Base-by-base conservation (phyloP, 2,888 invertebrate species). In the Cactoblastis cactorum region DNA sequence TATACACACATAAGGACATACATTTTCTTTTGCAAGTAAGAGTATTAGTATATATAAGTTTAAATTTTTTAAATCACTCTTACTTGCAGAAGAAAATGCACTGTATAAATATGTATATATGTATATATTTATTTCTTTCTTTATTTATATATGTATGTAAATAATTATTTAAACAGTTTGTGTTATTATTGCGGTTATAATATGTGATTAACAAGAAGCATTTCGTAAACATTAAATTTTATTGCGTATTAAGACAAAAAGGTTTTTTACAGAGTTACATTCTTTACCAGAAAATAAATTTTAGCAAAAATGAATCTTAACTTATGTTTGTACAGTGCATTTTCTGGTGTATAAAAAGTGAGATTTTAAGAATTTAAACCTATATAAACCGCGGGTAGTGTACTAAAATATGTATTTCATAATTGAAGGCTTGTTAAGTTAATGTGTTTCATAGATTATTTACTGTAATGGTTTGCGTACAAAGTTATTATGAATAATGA, bases 331-430 rank as follows among this genome's bases (percentile, higher is more conserved):
- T 11, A 39, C 19, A 39, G 12, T 39, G n/a, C 39, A 39, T 22
- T 39, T 38, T 39, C 22, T 22, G 8, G 24, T 34, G 11, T 39
- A 5, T n/a, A 22, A 39, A 6, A 12, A 19, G 1, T 12, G 8
- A 1, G 19, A n/a, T 8, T 38, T 38, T 15, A 38, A 18, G 38
- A 2, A 11, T 18, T 19, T 39, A 39, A 39, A 39, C 19, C 19
- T n/a, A 39, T 39, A 39, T n/a, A 12, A n/a, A 3, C 19, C 2
- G 0, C 9, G 19, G 18, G 39, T 19, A 19, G 19, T 38, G 37
- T 38, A 38, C n/a, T n/a, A n/a, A n/a, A n/a, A n/a, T n/a, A n/a
- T 18, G 18, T 39, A 19, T 19, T 39, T 39, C 19, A 39, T 39
- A 39, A 39, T 39, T 39, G 39, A 39, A 2, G 39, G 39, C 39